These are phyloP conservation scores for Aphelocoma californica DNA, from an alignment of 2,797 vertebrate genomes.

Conservation along the genomic window DNA sequence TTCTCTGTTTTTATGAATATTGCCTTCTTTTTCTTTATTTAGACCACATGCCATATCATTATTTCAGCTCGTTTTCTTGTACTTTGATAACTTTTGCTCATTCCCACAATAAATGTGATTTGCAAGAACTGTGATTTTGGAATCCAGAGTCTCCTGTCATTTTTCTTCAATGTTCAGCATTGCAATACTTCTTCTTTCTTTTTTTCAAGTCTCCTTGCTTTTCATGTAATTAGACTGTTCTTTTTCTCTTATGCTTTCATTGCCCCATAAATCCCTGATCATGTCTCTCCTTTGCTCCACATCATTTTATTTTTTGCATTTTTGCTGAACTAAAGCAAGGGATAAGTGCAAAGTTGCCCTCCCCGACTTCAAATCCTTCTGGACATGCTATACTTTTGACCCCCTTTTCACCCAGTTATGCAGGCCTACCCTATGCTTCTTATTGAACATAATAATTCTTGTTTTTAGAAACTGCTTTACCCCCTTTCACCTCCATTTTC, in stretches of 20 bases:
- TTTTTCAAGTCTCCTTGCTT: not conserved
- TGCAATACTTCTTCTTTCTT: not conserved
- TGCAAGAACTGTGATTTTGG: not conserved
- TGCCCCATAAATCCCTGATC: not conserved
- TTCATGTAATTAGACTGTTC: not conserved
- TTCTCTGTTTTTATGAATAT: not conserved
- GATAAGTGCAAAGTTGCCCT: not conserved
- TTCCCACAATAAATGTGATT: not conserved
- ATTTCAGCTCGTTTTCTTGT: conserved; percentile 14
- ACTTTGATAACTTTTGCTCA: not conserved
- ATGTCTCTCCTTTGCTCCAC: not conserved
- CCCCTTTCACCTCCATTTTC: not conserved
- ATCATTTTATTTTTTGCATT: not conserved
- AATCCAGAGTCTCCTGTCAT: not conserved
- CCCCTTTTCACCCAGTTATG: not conserved
- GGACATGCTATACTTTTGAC: not conserved
- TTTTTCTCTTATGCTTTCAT: not conserved
- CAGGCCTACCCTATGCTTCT: not conserved
- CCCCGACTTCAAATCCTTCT: not conserved
- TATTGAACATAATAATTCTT: not conserved
- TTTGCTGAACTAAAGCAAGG: not conserved
- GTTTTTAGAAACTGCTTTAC: not conserved
- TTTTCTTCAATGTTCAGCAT: not conserved
- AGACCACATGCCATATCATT: not conserved
- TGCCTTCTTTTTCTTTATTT: not conserved